Evolutionary conservation across 2,113 vertebrate genomes (phyloP), one percentile per base, ranked within the genome.

Genomic region (Formicarius rufipectus): DNA sequence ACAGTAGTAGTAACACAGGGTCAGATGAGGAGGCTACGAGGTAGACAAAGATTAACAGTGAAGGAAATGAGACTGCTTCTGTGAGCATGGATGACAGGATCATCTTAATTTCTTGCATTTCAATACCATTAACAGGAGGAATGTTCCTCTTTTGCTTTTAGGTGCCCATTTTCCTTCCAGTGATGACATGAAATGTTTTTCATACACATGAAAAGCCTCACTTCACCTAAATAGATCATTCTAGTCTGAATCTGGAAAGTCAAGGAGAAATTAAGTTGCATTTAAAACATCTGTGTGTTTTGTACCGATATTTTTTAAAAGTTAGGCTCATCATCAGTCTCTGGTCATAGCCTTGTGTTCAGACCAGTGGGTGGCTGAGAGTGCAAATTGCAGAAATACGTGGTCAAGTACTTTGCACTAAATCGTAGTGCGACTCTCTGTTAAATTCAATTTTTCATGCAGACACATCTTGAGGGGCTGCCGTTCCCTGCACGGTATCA

Each of bases 381-480:
- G 44, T 40, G 64, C 60, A 84, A 73, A 59, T 13, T 86, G 85
- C 45, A 75, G 83, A 80, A 91, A 53, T 92, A 81, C 2, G 77
- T 93, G 60, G 35, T 92, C 2, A 6, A 86, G 60, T 68, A 79
- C 28, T 33, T 84, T 81, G 64, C 76, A 33, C 49, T 86, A 72
- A 64, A 84, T 95, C 40, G 13, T 53, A 67, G 37, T 22, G 13
- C 0, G 0, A 68, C 72, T 93, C 66, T 93, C 74, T 85, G 50
- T 66, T 93, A 83, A 95, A 96, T 95, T 94, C 87, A 85, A 28
- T 94, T 96, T 96, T 94, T 93, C 87, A 84, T 90, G 85, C 82
- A 84, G 88, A 68, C 69, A 69, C 64, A 64, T 81, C 90, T 93
- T 8, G 60, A 95, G 79, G 75, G 79, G n/a, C 56, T 90, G 85